Evolutionary conservation across 2,113 vertebrate species (phyloP), one percentile per base, ranked within the genome.

Genomic region (Aphelocoma coerulescens): DNA sequence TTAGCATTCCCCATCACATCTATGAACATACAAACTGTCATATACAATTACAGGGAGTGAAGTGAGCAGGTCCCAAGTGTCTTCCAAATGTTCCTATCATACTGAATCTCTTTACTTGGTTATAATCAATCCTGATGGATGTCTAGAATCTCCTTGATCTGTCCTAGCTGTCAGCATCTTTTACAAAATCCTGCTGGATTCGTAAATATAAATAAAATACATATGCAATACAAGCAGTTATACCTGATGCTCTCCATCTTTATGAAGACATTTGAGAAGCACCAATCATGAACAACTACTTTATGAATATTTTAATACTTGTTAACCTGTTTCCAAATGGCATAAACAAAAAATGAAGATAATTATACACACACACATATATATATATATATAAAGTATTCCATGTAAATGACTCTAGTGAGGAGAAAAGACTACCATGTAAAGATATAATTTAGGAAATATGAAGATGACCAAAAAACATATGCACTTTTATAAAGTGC

Each of bases 31-130:
- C 49, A 79, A 88, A 61, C 90, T 95, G 93, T 95, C 91, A 95
- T 13, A 81, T 7, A 82, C 22, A 82, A 75, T 92, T 73, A 94
- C n/a, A 89, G 49, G 6, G 37, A 92, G 19, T 65, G 32, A 81
- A 85, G 37, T 76, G 77, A 97, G 54, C 23, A 27, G 16, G 41
- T 96, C 81, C 63, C 77, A 94, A 94, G 62, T 65, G 89, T 69
- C 89, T 93, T 94, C 93, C 94, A 96, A 95, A 94, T 79, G 81
- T 11, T 93, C 71, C 91, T 39, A 95, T 95, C 94, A 96, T 39
- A 79, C 28, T 51, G 13, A 89, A 97, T 97, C 71, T 93, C 82
- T 95, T 93, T 87, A 95, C 8, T 35, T 32, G 11, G 69, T 46
- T 85, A 54, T 94, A 97, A 95, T 79, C 46, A 93, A 49, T 59